Base-by-base conservation (phyloP, 2,888 invertebrate species). In the Agapostemon virescens region DNA sequence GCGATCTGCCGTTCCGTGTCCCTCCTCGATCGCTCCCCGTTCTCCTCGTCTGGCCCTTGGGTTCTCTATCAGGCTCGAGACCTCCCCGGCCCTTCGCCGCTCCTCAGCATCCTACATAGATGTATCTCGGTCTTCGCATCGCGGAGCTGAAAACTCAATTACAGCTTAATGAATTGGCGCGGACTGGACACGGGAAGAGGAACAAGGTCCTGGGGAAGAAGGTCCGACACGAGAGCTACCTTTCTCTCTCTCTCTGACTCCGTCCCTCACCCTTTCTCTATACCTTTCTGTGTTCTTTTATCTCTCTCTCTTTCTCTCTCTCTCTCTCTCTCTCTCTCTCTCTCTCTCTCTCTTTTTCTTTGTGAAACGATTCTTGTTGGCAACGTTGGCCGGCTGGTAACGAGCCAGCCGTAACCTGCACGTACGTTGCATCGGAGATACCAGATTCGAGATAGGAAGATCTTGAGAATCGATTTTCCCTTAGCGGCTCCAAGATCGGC, bases 61-160 rank as follows among this genome's bases (percentile, higher is more conserved):
- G 20, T 58, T 68, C 64, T 74, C 68, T 68, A 74, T 74, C 74
- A 42, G 30, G n/a, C 70, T 42, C 23, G 45, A 42, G 61, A 63
- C 42, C 33, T 30, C 74, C 52, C 63, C 61, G 45, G 38, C 71
- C 61, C 71, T 26, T 38, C 40, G 30, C 42, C 52, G 11, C 68
- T 52, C 61, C 49, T 45, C 30, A 15, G 69, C 81, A 72, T 84
- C 82, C 80, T 74, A 81, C 88, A 86, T 89, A 88, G 89, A 86
- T 89, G 88, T 91, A 91, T 91, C 90, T 90, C 84, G 87, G 86
- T 79, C 84, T 82, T 85, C 88, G 90, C 91, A 91, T 91, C 91
- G 90, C 87, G 84, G 87, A 91, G 91, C 90, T 92, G 92, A 92
- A 92, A 92, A 92, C 92, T 92, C 92, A 92, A 92, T 92, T 92